phyloP scores from a whole-genome alignment of 1,140 invertebrate species.

The Teleogryllus occipitalis region DNA sequence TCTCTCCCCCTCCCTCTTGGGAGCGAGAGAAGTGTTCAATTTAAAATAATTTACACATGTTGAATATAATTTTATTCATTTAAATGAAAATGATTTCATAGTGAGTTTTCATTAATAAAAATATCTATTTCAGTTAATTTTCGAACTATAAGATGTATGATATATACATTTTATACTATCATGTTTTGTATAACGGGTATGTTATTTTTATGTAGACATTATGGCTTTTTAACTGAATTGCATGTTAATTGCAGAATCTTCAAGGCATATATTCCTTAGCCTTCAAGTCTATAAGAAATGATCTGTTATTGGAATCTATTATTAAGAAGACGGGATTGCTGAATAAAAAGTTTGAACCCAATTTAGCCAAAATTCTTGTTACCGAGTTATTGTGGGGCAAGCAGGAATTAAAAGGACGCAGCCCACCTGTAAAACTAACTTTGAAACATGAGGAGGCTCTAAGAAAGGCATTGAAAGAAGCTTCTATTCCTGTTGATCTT shows the following conservation, averaged over 20 bases:
- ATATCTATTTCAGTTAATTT: no score
- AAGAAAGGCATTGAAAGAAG: not conserved
- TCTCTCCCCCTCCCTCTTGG: no score
- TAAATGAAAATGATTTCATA: no score
- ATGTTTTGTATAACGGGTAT: no score
- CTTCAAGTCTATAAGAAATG: not conserved
- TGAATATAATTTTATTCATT: no score
- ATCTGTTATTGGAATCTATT: not conserved
- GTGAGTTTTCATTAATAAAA: no score
- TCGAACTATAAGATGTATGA: no score
- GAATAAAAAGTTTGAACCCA: not conserved
- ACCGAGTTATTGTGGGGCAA: not conserved
- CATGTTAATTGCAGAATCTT: not conserved
- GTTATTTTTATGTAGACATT: no score
- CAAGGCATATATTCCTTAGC: not conserved
- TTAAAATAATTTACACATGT: no score
- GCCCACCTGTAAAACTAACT: not conserved
- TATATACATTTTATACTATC: no score
- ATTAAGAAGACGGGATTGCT: not conserved
- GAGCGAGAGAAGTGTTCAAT: no score
- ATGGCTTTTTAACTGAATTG: not conserved
- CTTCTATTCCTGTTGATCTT: not conserved
- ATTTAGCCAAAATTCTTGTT: not conserved
- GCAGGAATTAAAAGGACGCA: not conserved
- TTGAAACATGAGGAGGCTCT: not conserved